Evolutionary conservation across 2,797 vertebrate genomes (phyloP), one percentile per base, ranked within the genome.

Genomic region (Kryptolebias ocellatus): DNA sequence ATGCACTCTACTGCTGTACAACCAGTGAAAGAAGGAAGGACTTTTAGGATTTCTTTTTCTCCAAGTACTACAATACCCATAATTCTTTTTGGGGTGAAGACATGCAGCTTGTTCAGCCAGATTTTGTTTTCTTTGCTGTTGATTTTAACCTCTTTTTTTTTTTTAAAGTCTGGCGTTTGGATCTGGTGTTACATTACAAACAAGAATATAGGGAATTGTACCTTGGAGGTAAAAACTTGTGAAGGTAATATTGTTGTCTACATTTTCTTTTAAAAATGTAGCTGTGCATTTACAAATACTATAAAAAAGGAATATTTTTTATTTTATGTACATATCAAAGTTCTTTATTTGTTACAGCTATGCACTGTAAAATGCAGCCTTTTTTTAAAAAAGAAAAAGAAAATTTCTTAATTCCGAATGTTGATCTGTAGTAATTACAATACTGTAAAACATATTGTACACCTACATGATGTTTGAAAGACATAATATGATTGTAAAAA

Each of bases 301-400:
- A 93, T 95, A 83, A 94, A 94, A 94, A 94, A 96, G 90, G 92
- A 97, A 95, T 96, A 96, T 97, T 98, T 39, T 99, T 99, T 98
- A 95, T 98, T 98, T 97, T 96, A 84, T 98, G 97, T 99, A 98
- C 92, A 99, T 98, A 97, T 92, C 93, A 89, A 95, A 92, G 94
- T 95, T 96, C 92, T 97, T 96, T 96, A 95, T 98, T 98, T 96
- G 97, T 99, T 99, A 98, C 96, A 96, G 97, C 97, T 98, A 98
- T 98, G 97, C 98, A 98, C 97, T 99, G 97, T 98, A 98, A 93
- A 98, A 98, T 94, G 95, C 96, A 98, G 96, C 96, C 95, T 98
- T 98, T 99, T 97, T 97, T 95, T 17, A 51, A 78, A 87, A 95
- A 50, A 24, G 17, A 17, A 20, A 47, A 8, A 47, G 87, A 95